These are phyloP conservation scores for Distichodus sexfasciatus DNA, from an alignment of 2,797 vertebrate species.

Conservation along the genomic window DNA sequence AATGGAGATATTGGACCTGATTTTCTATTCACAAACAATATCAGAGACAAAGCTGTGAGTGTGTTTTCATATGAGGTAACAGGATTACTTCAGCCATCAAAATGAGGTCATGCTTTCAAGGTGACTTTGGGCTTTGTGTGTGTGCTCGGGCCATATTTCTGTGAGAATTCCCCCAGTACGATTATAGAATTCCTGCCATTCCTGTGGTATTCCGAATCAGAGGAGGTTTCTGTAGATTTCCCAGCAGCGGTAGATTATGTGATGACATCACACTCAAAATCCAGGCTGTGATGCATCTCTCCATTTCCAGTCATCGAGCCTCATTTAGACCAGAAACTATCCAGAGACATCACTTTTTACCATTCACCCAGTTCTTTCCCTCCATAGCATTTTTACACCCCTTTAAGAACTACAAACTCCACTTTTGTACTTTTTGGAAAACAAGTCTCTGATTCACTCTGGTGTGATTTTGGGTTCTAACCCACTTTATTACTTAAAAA, in stretches of 20 bases:
- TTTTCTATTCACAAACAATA: neutral
- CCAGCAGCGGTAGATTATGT: neutral
- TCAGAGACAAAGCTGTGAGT: slow-evolving; percentile 2
- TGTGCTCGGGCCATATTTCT: slow-evolving; percentile 4
- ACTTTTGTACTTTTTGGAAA: neutral
- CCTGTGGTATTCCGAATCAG: slow-evolving; percentile 4
- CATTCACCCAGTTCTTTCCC: neutral
- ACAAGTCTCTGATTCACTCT: neutral
- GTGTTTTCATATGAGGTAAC: slow-evolving; percentile 3
- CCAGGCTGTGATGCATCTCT: neutral
- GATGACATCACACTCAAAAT: slow-evolving; percentile 9
- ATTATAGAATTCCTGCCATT: slow-evolving; percentile 24
- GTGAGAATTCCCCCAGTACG: slow-evolving; percentile 13
- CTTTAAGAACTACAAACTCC: neutral
- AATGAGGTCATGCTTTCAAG: slow-evolving; percentile 38
- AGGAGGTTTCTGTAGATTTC: slow-evolving; percentile 16
- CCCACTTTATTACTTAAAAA: too few species aligned
- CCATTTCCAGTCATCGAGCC: neutral
- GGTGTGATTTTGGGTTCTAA: too few species aligned
- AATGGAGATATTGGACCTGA: too few species aligned
- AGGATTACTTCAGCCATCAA: slow-evolving; percentile 12
- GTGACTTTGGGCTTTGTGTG: slow-evolving; percentile 31
- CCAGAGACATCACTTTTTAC: neutral
- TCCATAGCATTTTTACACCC: too few species aligned
- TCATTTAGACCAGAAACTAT: neutral